Evolutionary conservation across 2,113 vertebrate species (phyloP), one percentile per base, ranked within the genome.

Genomic region (Salvelinus fontinalis): DNA sequence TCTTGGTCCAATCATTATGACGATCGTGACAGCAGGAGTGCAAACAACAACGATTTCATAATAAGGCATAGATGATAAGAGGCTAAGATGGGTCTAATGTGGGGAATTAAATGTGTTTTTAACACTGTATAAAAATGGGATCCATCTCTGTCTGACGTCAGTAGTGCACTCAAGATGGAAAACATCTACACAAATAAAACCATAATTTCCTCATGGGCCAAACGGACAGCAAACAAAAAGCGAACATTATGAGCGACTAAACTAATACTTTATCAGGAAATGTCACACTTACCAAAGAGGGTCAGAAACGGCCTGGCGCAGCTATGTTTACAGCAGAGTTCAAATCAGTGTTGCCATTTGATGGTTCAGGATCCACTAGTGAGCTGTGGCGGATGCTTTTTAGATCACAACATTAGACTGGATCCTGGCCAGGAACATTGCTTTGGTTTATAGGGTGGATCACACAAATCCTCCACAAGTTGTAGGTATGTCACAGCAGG

Each of bases 71-170:
- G 49, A 67, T 44, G 48, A 72, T 76, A 29, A 69, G 66, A 27
- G 24, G 39, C 39, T 11, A 31, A 27, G 65, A 7, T 16, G 27
- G 27, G 24, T 67, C 34, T 67, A 1, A 67, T 31, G 51, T 60
- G 24, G 62, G 31, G 1, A 24, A 73, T 77, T 77, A 79, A 79
- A 73, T 68, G 8, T n/a, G 67, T 48, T 75, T 81, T 79, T 81
- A 68, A 69, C 22, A 72, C 49, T 75, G 70, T 31, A 51, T 57
- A 3, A 31, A 20, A 68, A 8, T 34, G 13, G 2, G 3, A 14
- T 31, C 27, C 13, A 14, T 68, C 18, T 20, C 14, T 20, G 29
- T 18, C 20, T 14, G 59, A 14, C 75, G 59, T 69, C 34, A 64
- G 2, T 48, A 18, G 0, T 14, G 70, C 8, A 22, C 54, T 74